Percentiles rank a stretch among this genome's conserved stretches.
phyloP scores from a whole-genome alignment of 2,113 vertebrate genomes.

The Brienomyrus brachyistius region DNA sequence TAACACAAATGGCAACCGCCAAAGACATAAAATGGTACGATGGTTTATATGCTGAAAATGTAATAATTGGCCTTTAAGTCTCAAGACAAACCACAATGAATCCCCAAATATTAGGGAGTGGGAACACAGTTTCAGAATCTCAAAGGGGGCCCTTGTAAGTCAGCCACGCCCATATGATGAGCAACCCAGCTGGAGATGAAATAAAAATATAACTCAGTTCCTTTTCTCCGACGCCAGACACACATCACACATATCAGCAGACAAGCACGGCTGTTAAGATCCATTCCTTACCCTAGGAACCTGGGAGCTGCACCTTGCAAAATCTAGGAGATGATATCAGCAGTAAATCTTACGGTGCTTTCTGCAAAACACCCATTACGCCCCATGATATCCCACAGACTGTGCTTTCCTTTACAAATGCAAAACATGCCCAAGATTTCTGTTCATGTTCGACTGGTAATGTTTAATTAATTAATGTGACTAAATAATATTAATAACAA shows the following conservation, averaged over 20 bases:
- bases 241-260: not conserved
- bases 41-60: not conserved
- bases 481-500: not conserved
- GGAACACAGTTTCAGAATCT: not conserved
- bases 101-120: not conserved
- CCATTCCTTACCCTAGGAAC: not conserved
- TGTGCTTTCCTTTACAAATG: not conserved
- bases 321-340: not conserved
- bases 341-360: not conserved
- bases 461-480: not conserved
- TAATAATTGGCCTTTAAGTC: conserved; percentile 14
- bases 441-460: not conserved
- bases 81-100: conserved; percentile 3
- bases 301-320: conserved; percentile 9
- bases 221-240: not conserved
- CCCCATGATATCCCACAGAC: not conserved
- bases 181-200: not conserved
- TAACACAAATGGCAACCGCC: not conserved
- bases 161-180: not conserved
- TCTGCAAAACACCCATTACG: not conserved
- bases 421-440: not conserved
- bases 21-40: not conserved
- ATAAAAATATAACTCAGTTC: not conserved
- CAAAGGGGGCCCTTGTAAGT: conserved; percentile 4
- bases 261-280: not conserved